These are phyloP conservation scores for Coccyzus lansbergi DNA, from an alignment of 2,797 vertebrate genomes.

Conservation along the genomic window DNA sequence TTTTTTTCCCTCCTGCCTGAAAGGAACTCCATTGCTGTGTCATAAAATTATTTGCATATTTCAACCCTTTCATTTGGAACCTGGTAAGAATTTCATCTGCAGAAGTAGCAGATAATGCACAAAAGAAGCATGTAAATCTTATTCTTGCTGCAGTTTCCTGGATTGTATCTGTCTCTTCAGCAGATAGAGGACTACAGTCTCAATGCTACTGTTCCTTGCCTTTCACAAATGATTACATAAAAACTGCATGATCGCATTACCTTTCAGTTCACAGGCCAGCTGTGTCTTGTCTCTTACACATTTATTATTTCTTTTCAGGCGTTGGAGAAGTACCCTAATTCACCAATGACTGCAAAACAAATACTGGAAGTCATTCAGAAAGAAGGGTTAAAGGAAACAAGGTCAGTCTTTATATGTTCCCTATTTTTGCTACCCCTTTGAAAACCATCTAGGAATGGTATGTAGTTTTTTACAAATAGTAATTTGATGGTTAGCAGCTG, in stretches of 20 bases:
- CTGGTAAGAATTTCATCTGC: conserved; percentile 28
- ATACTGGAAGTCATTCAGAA: conserved; percentile 89
- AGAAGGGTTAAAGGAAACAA: conserved; percentile 88
- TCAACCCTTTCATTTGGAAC: conserved; percentile 26
- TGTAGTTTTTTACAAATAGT: background rate
- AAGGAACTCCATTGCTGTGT: conserved; percentile 6
- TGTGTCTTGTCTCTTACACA: conserved; percentile 32
- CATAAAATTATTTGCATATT: conserved; percentile 14
- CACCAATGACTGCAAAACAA: conserved; percentile 88
- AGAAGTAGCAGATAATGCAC: conserved; percentile 12
- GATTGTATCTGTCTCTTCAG: conserved; percentile 31
- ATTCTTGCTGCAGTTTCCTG: conserved; percentile 37
- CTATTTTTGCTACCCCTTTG: background rate
- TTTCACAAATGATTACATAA: conserved; percentile 25
- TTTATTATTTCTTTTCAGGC: conserved; percentile 79
- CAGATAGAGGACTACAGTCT: conserved; percentile 13
- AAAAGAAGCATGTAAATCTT: conserved; percentile 42
- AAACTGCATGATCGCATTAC: conserved; percentile 22
- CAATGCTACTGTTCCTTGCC: background rate
- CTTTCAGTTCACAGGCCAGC: conserved; percentile 15
- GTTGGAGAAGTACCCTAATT: conserved; percentile 86
- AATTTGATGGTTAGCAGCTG: background rate
- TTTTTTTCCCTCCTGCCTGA: background rate
- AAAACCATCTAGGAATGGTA: background rate
- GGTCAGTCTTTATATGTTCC: conserved; percentile 75